phyloP scores from a whole-genome alignment of 2,888 invertebrate genomes.

The Pharmacophagus antenor region DNA sequence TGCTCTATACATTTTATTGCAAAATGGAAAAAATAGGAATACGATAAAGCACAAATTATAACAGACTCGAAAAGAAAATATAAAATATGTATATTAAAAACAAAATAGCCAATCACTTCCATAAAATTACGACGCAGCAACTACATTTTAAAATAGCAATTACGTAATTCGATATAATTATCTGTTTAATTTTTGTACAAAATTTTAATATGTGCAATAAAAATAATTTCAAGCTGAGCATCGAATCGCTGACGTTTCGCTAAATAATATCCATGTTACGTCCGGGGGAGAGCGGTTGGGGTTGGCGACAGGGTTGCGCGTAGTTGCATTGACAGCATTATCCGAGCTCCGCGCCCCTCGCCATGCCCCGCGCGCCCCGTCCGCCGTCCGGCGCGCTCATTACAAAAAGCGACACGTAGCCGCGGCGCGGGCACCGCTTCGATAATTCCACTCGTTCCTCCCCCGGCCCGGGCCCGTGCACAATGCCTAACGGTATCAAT shows the following conservation, averaged over 20 bases:
- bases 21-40: too few species aligned
- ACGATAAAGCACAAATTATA: too few species aligned
- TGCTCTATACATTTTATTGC: too few species aligned
- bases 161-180: too few species aligned
- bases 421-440: constrained; percentile 67
- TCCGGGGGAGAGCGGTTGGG: too few species aligned
- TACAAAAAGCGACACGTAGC: constrained; percentile 78
- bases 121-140: too few species aligned
- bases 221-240: constrained; percentile 11
- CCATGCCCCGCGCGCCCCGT: constrained; percentile 39
- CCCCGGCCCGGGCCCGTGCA: constrained; percentile 58
- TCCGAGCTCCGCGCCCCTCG: constrained; percentile 47
- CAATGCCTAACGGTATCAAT: constrained; percentile 81
- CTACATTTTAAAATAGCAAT: too few species aligned
- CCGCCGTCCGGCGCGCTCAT: constrained; percentile 63
- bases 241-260: constrained; percentile 21
- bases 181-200: too few species aligned
- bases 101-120: too few species aligned
- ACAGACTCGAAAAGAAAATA: too few species aligned
- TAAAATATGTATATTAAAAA: too few species aligned
- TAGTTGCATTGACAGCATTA: constrained; percentile 24
- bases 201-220: background rate
- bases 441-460: constrained; percentile 78
- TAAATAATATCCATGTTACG: constrained; percentile 17
- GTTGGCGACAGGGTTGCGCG: constrained; percentile 13